Conservation (phyloP, 2,797 vertebrate species). For the Balearica regulorum region DNA sequence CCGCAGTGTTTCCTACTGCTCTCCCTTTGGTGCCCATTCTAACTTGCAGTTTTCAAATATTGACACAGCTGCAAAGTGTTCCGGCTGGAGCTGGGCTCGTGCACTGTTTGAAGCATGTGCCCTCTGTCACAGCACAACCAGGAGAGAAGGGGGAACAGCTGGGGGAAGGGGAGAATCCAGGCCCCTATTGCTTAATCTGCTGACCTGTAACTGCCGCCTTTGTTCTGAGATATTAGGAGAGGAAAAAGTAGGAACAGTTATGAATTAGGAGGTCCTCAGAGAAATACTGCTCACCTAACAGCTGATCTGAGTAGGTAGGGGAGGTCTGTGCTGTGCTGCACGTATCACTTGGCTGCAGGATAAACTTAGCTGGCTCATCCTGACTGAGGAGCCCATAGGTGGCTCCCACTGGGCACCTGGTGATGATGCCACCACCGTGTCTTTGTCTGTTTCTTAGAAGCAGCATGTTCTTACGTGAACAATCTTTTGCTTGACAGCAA, state of each 20-base stretch:
- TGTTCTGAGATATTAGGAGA: background rate
- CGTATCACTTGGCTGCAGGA: background rate
- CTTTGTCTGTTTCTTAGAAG: background rate
- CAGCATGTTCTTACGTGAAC: background rate
- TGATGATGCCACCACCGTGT: background rate
- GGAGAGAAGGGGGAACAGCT: background rate
- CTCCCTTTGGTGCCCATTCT: background rate
- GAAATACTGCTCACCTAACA: background rate
- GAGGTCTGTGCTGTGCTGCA: background rate
- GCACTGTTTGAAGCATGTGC: background rate
- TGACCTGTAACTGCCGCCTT: background rate
- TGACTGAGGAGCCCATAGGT: background rate
- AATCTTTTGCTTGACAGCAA: background rate
- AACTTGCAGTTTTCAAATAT: slow-evolving; percentile 50
- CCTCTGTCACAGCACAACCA: background rate
- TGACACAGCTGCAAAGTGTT: slow-evolving; percentile 54
- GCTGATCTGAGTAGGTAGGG: background rate
- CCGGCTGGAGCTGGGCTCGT: background rate
- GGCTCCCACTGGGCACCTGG: background rate
- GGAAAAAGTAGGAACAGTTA: background rate
- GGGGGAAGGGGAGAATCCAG: background rate
- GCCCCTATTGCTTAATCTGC: background rate
- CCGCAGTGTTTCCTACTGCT: background rate
- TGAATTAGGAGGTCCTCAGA: background rate
- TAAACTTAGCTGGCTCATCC: background rate